Conservation (phyloP, 2,888 invertebrate genomes). For the Tachina lurida region DNA sequence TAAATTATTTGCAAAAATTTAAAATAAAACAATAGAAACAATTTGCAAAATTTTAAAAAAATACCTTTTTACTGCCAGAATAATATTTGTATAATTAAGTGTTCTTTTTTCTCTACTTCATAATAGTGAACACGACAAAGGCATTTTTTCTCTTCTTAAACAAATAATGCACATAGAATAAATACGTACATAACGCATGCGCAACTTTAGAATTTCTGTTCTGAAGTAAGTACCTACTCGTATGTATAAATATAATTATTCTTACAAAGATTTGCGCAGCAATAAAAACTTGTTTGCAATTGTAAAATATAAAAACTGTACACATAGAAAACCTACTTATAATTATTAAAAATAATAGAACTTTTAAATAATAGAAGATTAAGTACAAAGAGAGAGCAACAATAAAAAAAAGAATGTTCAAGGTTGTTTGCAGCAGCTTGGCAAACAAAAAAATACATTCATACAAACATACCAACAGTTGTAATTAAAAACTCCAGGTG, state of each 20-base stretch:
- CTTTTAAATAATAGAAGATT: slow-evolving; percentile 53
- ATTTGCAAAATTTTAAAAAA: slow-evolving; percentile 25
- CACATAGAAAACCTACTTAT: slow-evolving; percentile 22
- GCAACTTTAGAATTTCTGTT: slow-evolving; percentile 29
- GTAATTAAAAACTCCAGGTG: slow-evolving; percentile 25
- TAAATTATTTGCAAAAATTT: slow-evolving; percentile 16
- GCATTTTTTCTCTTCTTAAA: not conserved
- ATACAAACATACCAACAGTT: not conserved
- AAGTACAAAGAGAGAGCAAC: not conserved
- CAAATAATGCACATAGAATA: slow-evolving; percentile 33
- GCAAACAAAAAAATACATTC: not conserved
- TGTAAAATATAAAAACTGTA: slow-evolving; percentile 11
- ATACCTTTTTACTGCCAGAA: slow-evolving; percentile 21
- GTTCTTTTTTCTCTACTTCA: slow-evolving; percentile 15
- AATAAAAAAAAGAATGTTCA: slow-evolving; percentile 42
- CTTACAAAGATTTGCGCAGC: slow-evolving; percentile 30
- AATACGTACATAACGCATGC: slow-evolving; percentile 47
- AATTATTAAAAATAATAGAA: slow-evolving; percentile 59
- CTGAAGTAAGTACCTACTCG: not conserved
- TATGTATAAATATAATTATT: not conserved
- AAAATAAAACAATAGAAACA: slow-evolving; percentile 4
- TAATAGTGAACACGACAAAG: slow-evolving; percentile 39
- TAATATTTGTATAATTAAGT: slow-evolving; percentile 54
- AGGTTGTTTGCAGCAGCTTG: slow-evolving; percentile 43
- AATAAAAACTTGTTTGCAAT: slow-evolving; percentile 42